Percentiles rank a stretch among this genome's conserved stretches.
These are phyloP conservation scores for Proterorhinus semilunaris DNA, from an alignment of 2,113 vertebrate genomes.

Conservation along the genomic window DNA sequence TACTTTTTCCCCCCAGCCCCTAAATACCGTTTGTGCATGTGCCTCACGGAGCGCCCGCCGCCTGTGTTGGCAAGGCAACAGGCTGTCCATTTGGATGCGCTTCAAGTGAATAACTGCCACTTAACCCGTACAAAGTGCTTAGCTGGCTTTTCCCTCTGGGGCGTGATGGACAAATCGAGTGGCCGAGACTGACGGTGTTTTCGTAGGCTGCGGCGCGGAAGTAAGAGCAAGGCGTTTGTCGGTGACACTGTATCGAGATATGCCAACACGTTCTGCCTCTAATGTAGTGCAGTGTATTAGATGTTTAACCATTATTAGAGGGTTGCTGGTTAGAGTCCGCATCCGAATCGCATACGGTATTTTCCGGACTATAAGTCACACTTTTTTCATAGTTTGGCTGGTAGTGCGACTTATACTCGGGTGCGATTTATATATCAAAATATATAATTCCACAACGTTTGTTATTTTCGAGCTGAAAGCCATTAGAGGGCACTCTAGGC, in stretches of 20 bases:
- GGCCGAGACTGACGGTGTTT: constrained; percentile 39
- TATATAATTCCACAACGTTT: too few species aligned
- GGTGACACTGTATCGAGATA: constrained; percentile 6
- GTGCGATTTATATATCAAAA: too few species aligned
- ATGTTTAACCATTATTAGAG: too few species aligned
- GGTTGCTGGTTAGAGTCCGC: too few species aligned
- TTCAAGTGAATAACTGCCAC: constrained; percentile 68
- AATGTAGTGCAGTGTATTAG: not conserved
- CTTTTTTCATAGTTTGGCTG: too few species aligned
- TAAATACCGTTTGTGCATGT: constrained; percentile 58
- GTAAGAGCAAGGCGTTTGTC: not conserved
- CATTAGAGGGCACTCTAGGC: too few species aligned
- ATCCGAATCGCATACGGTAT: too few species aligned
- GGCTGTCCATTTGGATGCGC: constrained; percentile 67
- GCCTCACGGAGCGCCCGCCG: constrained; percentile 48
- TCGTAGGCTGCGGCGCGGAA: constrained; percentile 10
- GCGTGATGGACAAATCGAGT: constrained; percentile 46
- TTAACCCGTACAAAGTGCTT: constrained; percentile 68
- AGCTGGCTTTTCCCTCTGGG: constrained; percentile 46
- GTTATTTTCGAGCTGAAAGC: too few species aligned
- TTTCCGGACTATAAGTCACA: too few species aligned
- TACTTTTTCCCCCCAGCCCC: constrained; percentile 16
- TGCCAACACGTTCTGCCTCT: not conserved
- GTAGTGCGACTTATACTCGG: too few species aligned
- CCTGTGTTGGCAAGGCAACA: constrained; percentile 64